Evolutionary conservation across 1,140 invertebrate genomes (phyloP).

Genomic region (Littorina saxatilis): DNA sequence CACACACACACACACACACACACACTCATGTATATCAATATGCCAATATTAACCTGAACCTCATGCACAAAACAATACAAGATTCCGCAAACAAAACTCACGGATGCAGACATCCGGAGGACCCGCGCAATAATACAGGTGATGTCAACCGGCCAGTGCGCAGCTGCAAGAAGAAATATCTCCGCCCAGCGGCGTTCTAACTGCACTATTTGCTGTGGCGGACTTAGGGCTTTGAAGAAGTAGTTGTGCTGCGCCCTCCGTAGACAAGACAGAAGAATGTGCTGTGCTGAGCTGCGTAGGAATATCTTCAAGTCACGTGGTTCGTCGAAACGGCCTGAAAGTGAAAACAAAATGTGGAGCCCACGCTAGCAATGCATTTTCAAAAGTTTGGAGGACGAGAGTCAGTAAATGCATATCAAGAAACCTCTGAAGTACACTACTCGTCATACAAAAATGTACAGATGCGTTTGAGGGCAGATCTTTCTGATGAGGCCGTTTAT

Average conservation of each 20-base stretch:
- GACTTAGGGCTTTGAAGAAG: conserved; percentile 84
- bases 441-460: too few relatives aligned
- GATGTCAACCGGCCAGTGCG: conserved; percentile 80
- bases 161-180: conserved; percentile 79
- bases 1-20: neutral
- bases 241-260: conserved; percentile 87
- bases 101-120: neutral
- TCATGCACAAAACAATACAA: neutral
- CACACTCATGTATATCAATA: too few relatives aligned
- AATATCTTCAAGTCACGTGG: conserved; percentile 29
- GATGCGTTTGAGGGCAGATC: too few relatives aligned
- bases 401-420: too few relatives aligned
- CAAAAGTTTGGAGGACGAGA: too few relatives aligned
- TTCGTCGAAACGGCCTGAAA: conserved; percentile 3
- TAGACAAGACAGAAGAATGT: conserved; percentile 85
- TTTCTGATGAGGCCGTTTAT: too few relatives aligned
- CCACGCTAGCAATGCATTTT: too few relatives aligned
- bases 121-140: conserved; percentile 39
- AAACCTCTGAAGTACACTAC: too few relatives aligned
- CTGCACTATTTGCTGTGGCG: conserved; percentile 81
- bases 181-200: conserved; percentile 79
- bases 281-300: conserved; percentile 62
- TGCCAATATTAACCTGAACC: neutral
- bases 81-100: neutral
- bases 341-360: neutral